These are phyloP conservation scores for Porphyrio hochstetteri DNA, from an alignment of 2,113 vertebrate species.

Conservation along the genomic window DNA sequence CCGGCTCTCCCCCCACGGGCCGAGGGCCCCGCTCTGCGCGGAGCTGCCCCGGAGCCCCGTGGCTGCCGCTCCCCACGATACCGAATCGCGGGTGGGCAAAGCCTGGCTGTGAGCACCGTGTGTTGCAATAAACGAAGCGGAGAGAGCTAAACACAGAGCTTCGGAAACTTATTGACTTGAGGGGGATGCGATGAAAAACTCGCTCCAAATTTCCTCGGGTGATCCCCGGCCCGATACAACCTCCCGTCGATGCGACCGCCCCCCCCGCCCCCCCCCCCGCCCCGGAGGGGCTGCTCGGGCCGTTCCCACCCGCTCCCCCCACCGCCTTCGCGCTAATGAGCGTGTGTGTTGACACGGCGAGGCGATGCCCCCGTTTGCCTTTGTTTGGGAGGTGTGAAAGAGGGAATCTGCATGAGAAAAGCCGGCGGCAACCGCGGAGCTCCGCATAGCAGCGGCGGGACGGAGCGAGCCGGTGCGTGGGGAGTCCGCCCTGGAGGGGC, in stretches of 20 bases:
- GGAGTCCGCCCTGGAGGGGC: neutral
- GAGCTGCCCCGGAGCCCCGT: too few relatives aligned
- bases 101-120: neutral
- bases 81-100: neutral
- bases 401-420: conserved; percentile 74
- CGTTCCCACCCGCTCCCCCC: neutral
- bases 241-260: conserved; percentile 8
- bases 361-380: conserved; percentile 80
- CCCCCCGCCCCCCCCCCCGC: conserved; percentile 30
- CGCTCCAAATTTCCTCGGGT: conserved; percentile 31
- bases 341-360: conserved; percentile 79
- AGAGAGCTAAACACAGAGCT: neutral
- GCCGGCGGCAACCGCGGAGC: conserved; percentile 35
- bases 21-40: neutral
- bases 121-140: neutral
- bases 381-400: conserved; percentile 85
- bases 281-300: conserved; percentile 1
- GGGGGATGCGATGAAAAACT: neutral
- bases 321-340: conserved; percentile 69
- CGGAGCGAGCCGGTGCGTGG: conserved; percentile 29
- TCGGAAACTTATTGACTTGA: neutral
- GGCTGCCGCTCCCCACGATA: neutral
- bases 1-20: neutral
- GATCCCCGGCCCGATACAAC: neutral
- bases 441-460: neutral